These are phyloP conservation scores for Argyrosomus japonicus DNA, from an alignment of 2,113 vertebrate genomes.

Conservation along the genomic window DNA sequence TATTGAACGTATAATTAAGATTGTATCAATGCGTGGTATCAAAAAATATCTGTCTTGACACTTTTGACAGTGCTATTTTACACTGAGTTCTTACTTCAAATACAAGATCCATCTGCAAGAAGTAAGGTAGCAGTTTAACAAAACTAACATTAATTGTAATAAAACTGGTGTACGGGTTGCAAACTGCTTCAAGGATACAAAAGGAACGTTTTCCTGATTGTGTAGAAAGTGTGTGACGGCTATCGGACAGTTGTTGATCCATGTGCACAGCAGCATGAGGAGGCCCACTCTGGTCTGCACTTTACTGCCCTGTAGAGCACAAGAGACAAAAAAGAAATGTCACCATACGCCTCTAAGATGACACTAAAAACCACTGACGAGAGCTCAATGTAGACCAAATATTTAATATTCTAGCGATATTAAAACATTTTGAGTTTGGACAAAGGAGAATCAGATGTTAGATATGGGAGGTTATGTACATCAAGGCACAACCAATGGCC, in stretches of 20 bases:
- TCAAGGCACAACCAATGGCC: not conserved
- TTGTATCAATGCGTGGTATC: too few species aligned
- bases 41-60: too few species aligned
- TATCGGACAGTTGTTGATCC: conserved; percentile 97
- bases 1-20: too few species aligned
- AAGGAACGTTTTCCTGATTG: conserved; percentile 96
- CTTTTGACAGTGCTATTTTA: too few species aligned
- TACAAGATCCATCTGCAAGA: not conserved
- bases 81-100: not conserved
- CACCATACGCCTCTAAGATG: not conserved
- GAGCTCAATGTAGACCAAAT: not conserved
- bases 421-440: not conserved
- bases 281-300: conserved; percentile 97
- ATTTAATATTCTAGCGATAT: not conserved
- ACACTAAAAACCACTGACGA: not conserved
- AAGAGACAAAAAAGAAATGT: conserved; percentile 22
- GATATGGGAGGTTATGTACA: not conserved
- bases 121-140: not conserved
- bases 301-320: conserved; percentile 92
- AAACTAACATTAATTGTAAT: not conserved
- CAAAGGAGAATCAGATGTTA: not conserved
- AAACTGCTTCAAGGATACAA: conserved; percentile 91
- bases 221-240: conserved; percentile 98
- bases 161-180: not conserved
- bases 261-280: conserved; percentile 97